A percentile compares a stretch with the other conserved stretches of the same genome.
Conservation (phyloP, 2,888 invertebrate species). For the Pantelozetes paolii region DNA sequence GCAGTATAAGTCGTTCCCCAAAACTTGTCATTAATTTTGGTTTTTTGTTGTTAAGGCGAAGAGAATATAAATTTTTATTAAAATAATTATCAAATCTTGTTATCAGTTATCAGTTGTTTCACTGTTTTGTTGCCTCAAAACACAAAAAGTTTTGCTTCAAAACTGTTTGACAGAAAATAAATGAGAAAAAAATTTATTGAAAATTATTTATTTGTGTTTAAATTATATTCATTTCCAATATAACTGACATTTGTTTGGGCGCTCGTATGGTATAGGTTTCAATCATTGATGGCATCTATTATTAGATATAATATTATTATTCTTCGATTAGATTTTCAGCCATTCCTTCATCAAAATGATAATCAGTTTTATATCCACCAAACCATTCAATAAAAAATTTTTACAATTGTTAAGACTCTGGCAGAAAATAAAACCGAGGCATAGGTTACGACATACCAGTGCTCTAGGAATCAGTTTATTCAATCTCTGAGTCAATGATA, state of each 20-base stretch:
- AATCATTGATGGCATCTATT: not conserved
- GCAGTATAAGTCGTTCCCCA: not conserved
- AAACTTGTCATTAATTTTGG: slow-evolving; percentile 13
- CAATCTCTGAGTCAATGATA: not conserved
- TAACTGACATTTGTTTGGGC: not conserved
- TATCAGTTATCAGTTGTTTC: too few species aligned
- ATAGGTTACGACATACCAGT: not conserved
- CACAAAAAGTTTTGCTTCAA: not conserved
- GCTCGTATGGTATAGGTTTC: not conserved
- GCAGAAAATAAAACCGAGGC: not conserved
- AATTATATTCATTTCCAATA: not conserved
- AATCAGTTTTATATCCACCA: slow-evolving; percentile 15
- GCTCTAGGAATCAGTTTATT: not conserved
- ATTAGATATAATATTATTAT: not conserved
- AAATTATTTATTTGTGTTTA: not conserved
- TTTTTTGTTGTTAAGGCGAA: not conserved
- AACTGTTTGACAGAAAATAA: slow-evolving; percentile 4
- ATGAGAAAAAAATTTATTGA: too few species aligned
- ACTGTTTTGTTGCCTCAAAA: too few species aligned
- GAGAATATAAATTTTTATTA: not conserved
- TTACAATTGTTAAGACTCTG: not conserved
- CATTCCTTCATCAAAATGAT: slow-evolving; percentile 26
- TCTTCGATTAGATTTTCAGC: not conserved
- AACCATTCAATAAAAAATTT: not conserved
- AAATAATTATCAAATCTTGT: not conserved